Conservation (phyloP, 2,888 invertebrate species). For the Melolontha melolontha region DNA sequence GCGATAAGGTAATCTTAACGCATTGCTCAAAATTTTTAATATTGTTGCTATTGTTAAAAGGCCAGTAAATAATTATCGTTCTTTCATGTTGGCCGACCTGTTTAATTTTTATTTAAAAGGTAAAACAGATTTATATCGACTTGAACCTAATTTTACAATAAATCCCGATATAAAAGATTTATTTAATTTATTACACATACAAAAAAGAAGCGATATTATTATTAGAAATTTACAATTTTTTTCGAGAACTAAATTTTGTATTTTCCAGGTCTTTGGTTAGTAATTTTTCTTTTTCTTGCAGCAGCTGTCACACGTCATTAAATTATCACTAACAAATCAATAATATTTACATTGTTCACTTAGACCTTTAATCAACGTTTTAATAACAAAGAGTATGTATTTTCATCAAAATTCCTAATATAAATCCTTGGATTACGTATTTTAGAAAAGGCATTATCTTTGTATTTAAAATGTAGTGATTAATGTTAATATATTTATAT, state of each 20-base stretch:
- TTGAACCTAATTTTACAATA: no score
- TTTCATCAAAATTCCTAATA: background rate
- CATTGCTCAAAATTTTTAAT: background rate
- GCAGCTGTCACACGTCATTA: background rate
- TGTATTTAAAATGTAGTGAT: conserved; percentile 32
- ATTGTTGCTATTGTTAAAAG: no score
- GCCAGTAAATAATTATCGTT: no score
- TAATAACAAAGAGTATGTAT: conserved; percentile 12
- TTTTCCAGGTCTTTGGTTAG: conserved; percentile 2
- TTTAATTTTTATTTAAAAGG: no score
- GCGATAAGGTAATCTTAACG: background rate
- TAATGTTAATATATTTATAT: conserved; percentile 17
- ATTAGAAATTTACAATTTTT: background rate
- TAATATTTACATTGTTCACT: conserved; percentile 32
- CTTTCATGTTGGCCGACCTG: no score
- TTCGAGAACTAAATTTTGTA: background rate
- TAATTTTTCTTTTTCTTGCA: background rate
- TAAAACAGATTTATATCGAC: no score
- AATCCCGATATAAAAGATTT: no score
- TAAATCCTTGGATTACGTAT: conserved; percentile 13
- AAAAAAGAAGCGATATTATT: no score
- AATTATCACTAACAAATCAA: conserved; percentile 28
- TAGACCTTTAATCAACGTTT: conserved; percentile 17
- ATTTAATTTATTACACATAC: no score
- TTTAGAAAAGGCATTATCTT: background rate